A percentile compares a stretch with the other conserved stretches of the same genome.
These are phyloP conservation scores for Trypoxylon attenuatum DNA, from an alignment of 2,888 invertebrate species.

Conservation along the genomic window DNA sequence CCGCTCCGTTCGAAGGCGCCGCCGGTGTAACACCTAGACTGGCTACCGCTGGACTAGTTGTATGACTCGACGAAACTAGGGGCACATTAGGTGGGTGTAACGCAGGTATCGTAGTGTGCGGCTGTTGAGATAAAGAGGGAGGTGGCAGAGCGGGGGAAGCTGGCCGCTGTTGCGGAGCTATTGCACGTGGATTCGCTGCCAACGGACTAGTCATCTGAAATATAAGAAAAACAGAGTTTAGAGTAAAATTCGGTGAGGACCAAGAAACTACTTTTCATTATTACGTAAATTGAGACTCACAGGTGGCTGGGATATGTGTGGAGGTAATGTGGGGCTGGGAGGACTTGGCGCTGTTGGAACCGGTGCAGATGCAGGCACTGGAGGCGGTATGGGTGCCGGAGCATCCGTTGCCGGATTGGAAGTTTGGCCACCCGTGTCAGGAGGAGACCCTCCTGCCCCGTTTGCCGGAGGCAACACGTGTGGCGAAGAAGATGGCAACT, in stretches of 20 bases:
- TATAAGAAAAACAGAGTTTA: neutral
- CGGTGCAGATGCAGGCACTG: slow-evolving; percentile 82
- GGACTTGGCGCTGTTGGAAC: slow-evolving; percentile 81
- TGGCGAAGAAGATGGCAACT: slow-evolving; percentile 74
- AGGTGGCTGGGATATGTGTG: slow-evolving; percentile 74
- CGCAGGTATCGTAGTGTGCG: slow-evolving; percentile 70
- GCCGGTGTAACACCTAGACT: slow-evolving; percentile 78
- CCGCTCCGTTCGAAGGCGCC: slow-evolving; percentile 75
- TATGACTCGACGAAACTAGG: slow-evolving; percentile 74
- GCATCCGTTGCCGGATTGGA: slow-evolving; percentile 78
- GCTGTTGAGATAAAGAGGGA: slow-evolving; percentile 69
- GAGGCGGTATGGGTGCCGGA: slow-evolving; percentile 81
- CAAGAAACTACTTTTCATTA: neutral
- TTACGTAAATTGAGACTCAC: slow-evolving; percentile 57
- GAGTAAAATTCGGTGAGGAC: neutral
- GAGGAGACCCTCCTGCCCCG: slow-evolving; percentile 73
- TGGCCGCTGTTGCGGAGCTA: slow-evolving; percentile 78
- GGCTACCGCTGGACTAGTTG: slow-evolving; percentile 74
- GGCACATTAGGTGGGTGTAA: slow-evolving; percentile 74
- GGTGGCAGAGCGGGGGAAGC: slow-evolving; percentile 75
- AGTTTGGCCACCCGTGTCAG: slow-evolving; percentile 73
- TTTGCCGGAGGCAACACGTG: slow-evolving; percentile 72
- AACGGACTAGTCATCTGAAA: slow-evolving; percentile 73
- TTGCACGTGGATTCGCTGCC: slow-evolving; percentile 74
- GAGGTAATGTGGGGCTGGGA: slow-evolving; percentile 77